Conservation (phyloP, 2,113 vertebrate genomes). For the Paratilapia polleni region DNA sequence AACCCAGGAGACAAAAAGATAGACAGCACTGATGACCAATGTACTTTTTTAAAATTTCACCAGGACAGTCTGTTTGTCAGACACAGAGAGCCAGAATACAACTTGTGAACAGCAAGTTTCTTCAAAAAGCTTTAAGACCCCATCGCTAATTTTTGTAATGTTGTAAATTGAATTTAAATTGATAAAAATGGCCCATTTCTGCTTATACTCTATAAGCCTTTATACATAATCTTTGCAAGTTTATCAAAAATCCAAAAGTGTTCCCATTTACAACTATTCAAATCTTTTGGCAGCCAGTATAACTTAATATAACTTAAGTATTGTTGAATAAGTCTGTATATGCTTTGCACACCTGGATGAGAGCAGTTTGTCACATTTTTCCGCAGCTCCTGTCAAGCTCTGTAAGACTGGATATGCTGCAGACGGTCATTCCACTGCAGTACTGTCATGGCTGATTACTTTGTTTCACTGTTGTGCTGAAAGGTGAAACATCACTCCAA, state of each 20-base stretch:
- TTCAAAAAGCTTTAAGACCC: neutral
- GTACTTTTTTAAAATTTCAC: slow-evolving; percentile 23
- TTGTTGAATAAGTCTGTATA: neutral
- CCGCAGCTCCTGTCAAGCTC: neutral
- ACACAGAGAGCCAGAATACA: neutral
- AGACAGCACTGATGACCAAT: slow-evolving; percentile 35
- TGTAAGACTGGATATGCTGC: neutral
- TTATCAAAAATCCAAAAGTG: neutral
- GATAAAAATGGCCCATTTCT: neutral
- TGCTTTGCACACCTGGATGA: neutral
- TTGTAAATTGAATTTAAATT: neutral
- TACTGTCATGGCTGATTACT: neutral
- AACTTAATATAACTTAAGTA: neutral
- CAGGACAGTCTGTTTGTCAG: neutral
- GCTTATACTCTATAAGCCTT: neutral
- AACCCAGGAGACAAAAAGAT: slow-evolving; percentile 25
- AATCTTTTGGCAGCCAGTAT: neutral
- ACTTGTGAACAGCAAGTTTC: neutral
- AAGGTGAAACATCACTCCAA: neutral
- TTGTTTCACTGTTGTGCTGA: neutral
- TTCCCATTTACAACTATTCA: neutral
- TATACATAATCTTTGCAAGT: neutral
- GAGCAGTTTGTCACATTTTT: neutral
- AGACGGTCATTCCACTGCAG: neutral
- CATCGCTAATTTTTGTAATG: neutral